Base-by-base conservation (phyloP, 2,113 vertebrate species). In the Geococcyx californianus region DNA sequence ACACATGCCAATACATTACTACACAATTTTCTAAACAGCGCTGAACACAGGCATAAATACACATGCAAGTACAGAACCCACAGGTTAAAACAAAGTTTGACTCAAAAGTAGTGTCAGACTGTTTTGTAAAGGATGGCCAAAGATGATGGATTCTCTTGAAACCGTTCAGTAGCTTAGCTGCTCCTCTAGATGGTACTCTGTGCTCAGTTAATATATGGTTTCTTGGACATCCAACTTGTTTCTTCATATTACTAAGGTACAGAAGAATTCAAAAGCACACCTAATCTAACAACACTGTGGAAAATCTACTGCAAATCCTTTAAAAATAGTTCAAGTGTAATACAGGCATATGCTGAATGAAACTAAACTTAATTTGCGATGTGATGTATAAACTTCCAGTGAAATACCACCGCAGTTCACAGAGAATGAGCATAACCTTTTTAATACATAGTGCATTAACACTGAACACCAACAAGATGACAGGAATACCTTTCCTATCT, bases 121-220 rank as follows among this genome's bases (percentile, higher is more conserved):
- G 31, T 11, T 93, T 70, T 70, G 20, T 56, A 63, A 80, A 82
- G 38, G 16, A 74, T 42, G 26, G 20, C 5, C 52, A 87, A 49
- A 38, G 21, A 10, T 31, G 64, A 62, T 3, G 54, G 23, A 80
- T 33, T 76, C 28, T 85, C 23, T 58, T 21, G 62, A 86, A 69
- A 47, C 47, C 29, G n/a, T 78, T 84, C 87, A 95, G n/a, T 93
- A 74, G 24, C 85, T 3, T 14, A 81, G 56, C 19, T 93, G 34
- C 19, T 96, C 94, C 96, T 92, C 92, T 96, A 97, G 96, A 86
- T 93, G 93, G 95, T 74, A 88, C 63, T 83, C 63, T 90, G 58
- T 68, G 63, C 72, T 80, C 90, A 92, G 9, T 42, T 94, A 90
- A 87, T 11, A 59, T 0, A 34, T 2, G 2, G 24, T 31, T 66